phyloP scores from a whole-genome alignment of 2,888 invertebrate species.

The Neoaliturus tenellus region DNA sequence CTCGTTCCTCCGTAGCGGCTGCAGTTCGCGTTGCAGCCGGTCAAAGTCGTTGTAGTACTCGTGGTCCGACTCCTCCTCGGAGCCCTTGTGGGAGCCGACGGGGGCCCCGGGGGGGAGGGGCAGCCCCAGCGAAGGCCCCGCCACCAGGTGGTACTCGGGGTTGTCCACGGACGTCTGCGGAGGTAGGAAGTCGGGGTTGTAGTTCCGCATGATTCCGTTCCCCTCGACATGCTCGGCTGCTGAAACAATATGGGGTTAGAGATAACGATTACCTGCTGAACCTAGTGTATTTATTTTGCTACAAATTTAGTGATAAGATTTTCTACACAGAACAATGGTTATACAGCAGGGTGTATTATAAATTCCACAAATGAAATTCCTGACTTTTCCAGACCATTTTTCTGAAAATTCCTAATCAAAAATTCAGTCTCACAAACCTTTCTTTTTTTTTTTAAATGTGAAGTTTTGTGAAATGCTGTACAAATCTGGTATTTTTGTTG shows the following conservation, averaged over 20 bases:
- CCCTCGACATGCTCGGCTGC: slow-evolving; percentile 69
- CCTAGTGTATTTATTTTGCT: too few relatives aligned
- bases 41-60: slow-evolving; percentile 95
- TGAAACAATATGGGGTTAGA: slow-evolving; percentile 67
- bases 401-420: too few relatives aligned
- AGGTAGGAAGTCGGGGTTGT: slow-evolving; percentile 77
- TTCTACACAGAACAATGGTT: too few relatives aligned
- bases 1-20: slow-evolving; percentile 89
- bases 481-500: too few relatives aligned
- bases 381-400: too few relatives aligned
- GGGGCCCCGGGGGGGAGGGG: slow-evolving; percentile 71
- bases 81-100: slow-evolving; percentile 74
- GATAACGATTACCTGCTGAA: too few relatives aligned
- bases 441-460: too few relatives aligned
- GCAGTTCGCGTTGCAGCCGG: slow-evolving; percentile 88
- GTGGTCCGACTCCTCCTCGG: slow-evolving; percentile 93
- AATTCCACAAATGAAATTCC: too few relatives aligned
- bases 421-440: too few relatives aligned
- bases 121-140: slow-evolving; percentile 79
- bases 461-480: too few relatives aligned
- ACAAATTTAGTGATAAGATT: too few relatives aligned
- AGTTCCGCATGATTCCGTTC: slow-evolving; percentile 58
- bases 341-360: too few relatives aligned
- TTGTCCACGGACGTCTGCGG: slow-evolving; percentile 85
- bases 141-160: slow-evolving; percentile 92